phyloP scores from a whole-genome alignment of 1,140 invertebrate genomes.

The Archegozetes longisetosus region DNA sequence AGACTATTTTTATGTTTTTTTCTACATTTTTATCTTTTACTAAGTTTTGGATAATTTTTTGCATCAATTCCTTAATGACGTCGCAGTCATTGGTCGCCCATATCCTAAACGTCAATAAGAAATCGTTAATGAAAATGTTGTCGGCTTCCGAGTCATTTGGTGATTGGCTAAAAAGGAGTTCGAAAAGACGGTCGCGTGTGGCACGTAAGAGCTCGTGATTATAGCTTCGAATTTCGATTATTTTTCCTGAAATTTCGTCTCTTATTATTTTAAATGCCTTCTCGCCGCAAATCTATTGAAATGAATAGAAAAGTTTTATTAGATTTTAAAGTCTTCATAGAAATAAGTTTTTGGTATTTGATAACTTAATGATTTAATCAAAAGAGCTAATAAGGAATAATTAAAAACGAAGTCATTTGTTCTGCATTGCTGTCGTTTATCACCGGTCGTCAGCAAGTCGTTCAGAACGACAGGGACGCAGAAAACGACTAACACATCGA shows the following conservation, averaged over 20 bases:
- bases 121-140: constrained; percentile 13
- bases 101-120: constrained; percentile 13
- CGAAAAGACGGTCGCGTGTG: constrained; percentile 10
- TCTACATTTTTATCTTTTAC: neutral
- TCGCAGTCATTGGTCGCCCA: constrained; percentile 7
- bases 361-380: no score
- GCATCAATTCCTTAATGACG: constrained; percentile 6
- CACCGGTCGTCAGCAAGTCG: no score
- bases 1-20: constrained; percentile 70
- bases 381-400: neutral
- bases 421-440: no score
- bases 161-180: neutral
- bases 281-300: constrained; percentile 7
- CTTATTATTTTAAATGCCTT: constrained; percentile 9
- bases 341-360: no score
- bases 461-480: no score
- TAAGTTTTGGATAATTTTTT: neutral
- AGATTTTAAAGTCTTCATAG: no score
- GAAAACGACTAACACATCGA: no score
- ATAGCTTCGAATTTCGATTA: constrained; percentile 9
- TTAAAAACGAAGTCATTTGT: neutral
- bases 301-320: neutral
- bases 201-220: constrained; percentile 10
- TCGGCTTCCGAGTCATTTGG: neutral
- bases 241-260: constrained; percentile 5